Conservation (phyloP, 2,888 invertebrate species). For the Macrosiphum euphorbiae region DNA sequence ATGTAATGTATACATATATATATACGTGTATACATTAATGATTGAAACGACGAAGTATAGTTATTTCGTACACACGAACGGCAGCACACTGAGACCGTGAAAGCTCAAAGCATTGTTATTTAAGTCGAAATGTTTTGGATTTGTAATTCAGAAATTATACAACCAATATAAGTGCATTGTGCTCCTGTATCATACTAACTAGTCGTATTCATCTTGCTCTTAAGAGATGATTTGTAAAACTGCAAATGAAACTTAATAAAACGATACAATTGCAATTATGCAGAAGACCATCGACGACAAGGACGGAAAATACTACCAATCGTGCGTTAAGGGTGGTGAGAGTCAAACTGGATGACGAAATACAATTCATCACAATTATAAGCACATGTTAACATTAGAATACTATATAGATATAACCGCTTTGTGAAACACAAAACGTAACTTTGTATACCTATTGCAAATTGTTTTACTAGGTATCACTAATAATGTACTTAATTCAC, state of each 20-base stretch:
- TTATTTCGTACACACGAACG: constrained; percentile 18
- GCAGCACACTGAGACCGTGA: not conserved
- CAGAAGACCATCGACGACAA: not conserved
- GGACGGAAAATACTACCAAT: not conserved
- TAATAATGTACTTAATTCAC: not conserved
- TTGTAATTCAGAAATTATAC: not conserved
- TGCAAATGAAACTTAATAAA: not conserved
- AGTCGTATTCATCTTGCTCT: not conserved
- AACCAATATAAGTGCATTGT: not conserved
- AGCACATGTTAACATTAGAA: not conserved
- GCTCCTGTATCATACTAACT: not conserved
- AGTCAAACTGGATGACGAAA: not conserved
- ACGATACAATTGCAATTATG: not conserved
- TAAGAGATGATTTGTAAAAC: not conserved
- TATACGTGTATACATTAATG: not conserved
- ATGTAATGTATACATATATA: not conserved
- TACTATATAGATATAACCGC: not conserved
- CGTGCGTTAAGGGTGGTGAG: not conserved
- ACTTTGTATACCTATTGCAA: not conserved
- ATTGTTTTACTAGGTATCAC: not conserved
- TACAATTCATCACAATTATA: not conserved
- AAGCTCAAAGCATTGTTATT: not conserved
- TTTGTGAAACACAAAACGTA: not conserved
- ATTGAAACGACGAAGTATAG: not conserved
- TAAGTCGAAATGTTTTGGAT: not conserved